Percentiles rank a stretch among this genome's conserved stretches.
Conservation (phyloP, 2,888 invertebrate genomes). For the Dicycla oo region DNA sequence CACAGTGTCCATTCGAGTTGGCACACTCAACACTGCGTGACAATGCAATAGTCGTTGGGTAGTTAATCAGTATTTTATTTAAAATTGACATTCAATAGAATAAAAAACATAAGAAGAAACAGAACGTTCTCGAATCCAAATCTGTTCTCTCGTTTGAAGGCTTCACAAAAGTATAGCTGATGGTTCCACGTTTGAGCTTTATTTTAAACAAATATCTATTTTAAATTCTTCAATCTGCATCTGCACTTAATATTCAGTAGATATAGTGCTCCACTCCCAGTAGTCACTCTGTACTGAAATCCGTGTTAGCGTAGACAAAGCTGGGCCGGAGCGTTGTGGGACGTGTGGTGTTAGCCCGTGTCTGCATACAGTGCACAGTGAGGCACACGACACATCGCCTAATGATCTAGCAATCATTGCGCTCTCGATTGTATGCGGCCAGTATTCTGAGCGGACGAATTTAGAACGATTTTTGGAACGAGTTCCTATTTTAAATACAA, state of each 20-base stretch:
- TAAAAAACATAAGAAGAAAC: too few species aligned
- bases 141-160: too few species aligned
- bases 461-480: not conserved
- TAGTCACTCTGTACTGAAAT: constrained; percentile 34
- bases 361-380: constrained; percentile 25
- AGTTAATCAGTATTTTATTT: not conserved
- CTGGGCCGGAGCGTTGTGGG: constrained; percentile 23
- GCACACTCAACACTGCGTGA: not conserved
- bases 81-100: not conserved
- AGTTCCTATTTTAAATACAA: not conserved
- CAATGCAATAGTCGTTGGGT: not conserved
- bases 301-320: constrained; percentile 54
- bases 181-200: not conserved
- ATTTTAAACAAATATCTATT: not conserved
- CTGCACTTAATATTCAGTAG: constrained; percentile 8
- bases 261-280: constrained; percentile 21
- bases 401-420: constrained; percentile 55
- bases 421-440: constrained; percentile 21
- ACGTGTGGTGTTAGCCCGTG: constrained; percentile 39
- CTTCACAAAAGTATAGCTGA: too few species aligned
- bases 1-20: constrained; percentile 6
- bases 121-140: too few species aligned
- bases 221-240: not conserved
- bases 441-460: constrained; percentile 21
- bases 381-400: constrained; percentile 26